Conservation (phyloP, 2,888 invertebrate genomes). For the Heteropelma amictum region DNA sequence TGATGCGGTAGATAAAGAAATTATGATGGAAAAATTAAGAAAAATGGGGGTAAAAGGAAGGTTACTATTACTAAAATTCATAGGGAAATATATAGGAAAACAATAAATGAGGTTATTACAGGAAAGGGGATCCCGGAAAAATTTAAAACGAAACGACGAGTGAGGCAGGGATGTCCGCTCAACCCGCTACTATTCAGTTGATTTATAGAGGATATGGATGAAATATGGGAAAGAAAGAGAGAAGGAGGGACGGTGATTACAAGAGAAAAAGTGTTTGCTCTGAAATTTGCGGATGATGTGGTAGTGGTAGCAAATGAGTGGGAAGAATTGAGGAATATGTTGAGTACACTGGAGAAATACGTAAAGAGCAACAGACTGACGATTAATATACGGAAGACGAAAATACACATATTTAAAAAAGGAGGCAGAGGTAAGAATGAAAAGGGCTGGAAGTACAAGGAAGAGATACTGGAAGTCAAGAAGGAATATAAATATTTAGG, state of each 20-base stretch:
- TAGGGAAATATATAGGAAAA: constrained; percentile 18
- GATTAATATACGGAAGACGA: neutral
- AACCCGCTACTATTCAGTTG: constrained; percentile 47
- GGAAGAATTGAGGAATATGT: neutral
- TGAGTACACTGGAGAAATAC: neutral
- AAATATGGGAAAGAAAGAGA: constrained; percentile 11
- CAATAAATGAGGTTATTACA: constrained; percentile 29
- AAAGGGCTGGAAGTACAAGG: neutral
- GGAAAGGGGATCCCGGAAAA: constrained; percentile 28
- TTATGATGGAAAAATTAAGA: constrained; percentile 35
- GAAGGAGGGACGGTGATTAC: neutral
- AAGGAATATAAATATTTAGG: constrained; percentile 2
- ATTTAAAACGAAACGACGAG: constrained; percentile 37
- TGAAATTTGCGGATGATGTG: neutral
- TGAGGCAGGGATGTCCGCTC: constrained; percentile 51
- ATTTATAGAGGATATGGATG: constrained; percentile 45
- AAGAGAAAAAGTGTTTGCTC: neutral
- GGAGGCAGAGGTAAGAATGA: neutral
- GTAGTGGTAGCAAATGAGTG: neutral
- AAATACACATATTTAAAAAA: neutral
- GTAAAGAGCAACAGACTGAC: neutral
- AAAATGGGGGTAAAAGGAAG: constrained; percentile 34
- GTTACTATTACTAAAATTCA: constrained; percentile 34
- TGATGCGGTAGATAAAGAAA: constrained; percentile 17
- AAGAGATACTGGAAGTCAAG: neutral